Base-by-base conservation (phyloP, 2,888 invertebrate genomes). In the Acanthosepion esculentum region DNA sequence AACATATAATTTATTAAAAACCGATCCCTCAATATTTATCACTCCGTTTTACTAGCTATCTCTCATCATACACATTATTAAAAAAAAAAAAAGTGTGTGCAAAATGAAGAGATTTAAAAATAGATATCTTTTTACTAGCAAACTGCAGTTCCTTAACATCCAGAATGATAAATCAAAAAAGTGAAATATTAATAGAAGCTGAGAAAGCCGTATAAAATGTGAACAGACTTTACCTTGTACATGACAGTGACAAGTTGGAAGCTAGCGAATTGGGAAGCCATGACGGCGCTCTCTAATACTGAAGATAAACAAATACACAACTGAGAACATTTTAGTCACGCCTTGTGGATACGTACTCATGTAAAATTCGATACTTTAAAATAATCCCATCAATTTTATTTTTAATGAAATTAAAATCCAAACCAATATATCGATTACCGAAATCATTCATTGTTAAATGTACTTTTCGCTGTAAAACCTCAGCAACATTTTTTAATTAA, bases 201-300 rank as follows among this genome's bases (percentile, higher is more conserved):
- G n/a, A 33, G 12, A 15, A 78, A 78, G 33, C n/a, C 12, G 33
- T 12, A 78, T n/a, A 78, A 78, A 78, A 78, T 78, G 78, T 18
- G n/a, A 78, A n/a, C n/a, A 78, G 78, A 78, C 78, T n/a, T 78
- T 78, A 78, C 78, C 78, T 78, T 78, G 78, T 78, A n/a, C n/a
- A 78, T 78, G 78, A n/a, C n/a, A 78, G 78, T 78, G 78, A 78
- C 78, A 78, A 78, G 1, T n/a, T 78, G 78, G 15, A 78, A n/a
- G n/a, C n/a, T 78, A 78, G 78, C n/a, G 12, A 33, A 78, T 33
- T 78, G 78, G 78, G 78, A n/a, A 78, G 78, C 78, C 78, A 78
- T 78, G n/a, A 78, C 78, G 78, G 15, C 78, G 78, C n/a, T 78
- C 78, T 78, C 78, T 78, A 78, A 33, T n/a, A 78, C n/a, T 78